A percentile compares a stretch with the other conserved stretches of the same genome.
These are phyloP conservation scores for Dryobota labecula DNA, from an alignment of 2,888 invertebrate genomes.

Conservation along the genomic window DNA sequence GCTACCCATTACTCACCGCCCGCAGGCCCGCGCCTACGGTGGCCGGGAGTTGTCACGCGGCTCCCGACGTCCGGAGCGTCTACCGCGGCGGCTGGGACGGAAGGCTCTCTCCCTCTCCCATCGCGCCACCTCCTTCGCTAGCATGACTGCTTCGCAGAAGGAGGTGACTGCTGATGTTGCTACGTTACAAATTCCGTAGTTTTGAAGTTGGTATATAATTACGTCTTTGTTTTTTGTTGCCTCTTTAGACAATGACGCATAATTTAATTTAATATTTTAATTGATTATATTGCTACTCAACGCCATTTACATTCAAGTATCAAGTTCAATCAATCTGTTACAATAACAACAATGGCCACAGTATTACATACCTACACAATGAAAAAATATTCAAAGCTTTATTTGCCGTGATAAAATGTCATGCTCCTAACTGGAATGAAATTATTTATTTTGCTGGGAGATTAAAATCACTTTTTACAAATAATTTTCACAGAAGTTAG, in stretches of 20 bases:
- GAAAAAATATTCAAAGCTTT: neutral
- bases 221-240: neutral
- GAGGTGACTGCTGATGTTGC: neutral
- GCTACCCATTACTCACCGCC: too few species aligned
- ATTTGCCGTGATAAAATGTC: neutral
- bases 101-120: too few species aligned
- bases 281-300: neutral
- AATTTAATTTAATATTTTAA: neutral
- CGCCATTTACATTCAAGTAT: constrained; percentile 12
- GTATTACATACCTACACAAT: constrained; percentile 1
- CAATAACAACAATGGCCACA: constrained; percentile 1
- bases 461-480: neutral
- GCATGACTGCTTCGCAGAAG: too few species aligned
- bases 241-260: neutral
- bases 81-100: too few species aligned
- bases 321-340: constrained; percentile 7
- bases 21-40: too few species aligned
- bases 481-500: neutral
- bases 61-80: too few species aligned
- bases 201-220: neutral
- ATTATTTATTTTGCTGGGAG: neutral
- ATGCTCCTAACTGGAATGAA: neutral
- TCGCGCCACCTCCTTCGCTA: too few species aligned
- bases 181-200: neutral
- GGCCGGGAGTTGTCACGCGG: too few species aligned